Base-by-base conservation (phyloP, 2,797 vertebrate genomes). In the Halcyon smyrnensis region DNA sequence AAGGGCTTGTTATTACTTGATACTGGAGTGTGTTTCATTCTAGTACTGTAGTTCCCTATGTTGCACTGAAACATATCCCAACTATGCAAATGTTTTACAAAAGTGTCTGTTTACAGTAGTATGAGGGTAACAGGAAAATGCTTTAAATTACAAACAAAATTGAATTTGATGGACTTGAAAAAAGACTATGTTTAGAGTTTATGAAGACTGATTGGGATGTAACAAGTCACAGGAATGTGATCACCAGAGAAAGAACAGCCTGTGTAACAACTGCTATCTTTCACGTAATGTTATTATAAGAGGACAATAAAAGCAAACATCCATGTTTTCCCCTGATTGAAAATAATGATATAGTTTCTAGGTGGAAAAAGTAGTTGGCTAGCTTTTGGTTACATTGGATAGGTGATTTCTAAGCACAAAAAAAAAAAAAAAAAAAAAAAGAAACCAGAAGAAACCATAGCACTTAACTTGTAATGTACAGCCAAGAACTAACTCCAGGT, bases 31-130 rank as follows among this genome's bases (percentile, higher is more conserved):
- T 4, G 0, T 69, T 90, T 57, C 46, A 30, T 50, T 80, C 43
- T 54, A 4, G 1, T 39, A 45, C 34, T 62, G 30, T 21, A 87
- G 62, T 32, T 82, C 50, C 0, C 0, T 56, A 59, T 6, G 9
- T 19, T 69, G 46, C 68, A 87, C 34, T 20, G 32, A 74, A 86
- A 90, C 43, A 39, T 15, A 69, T 25, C 34, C 64, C 76, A 85
- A 23, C 37, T 62, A 41, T 16, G 23, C 10, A 74, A 53, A 53
- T 54, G 10, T 37, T 79, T 57, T 45, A n/a, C 30, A 39, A 11
- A 75, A 2, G 1, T 6, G 18, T 25, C 45, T 56, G 17, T n/a
- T 90, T 60, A 62, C 27, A 62, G 34, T 13, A 77, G 25, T 24
- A 84, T 53, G 34, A 57, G 3, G 28, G 19, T 17, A 67, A 53